A percentile compares a stretch with the other conserved stretches of the same genome.
These are phyloP conservation scores for Paragorgia papillata DNA, from an alignment of 92 coral and sea anemone species.

Conservation along the genomic window DNA sequence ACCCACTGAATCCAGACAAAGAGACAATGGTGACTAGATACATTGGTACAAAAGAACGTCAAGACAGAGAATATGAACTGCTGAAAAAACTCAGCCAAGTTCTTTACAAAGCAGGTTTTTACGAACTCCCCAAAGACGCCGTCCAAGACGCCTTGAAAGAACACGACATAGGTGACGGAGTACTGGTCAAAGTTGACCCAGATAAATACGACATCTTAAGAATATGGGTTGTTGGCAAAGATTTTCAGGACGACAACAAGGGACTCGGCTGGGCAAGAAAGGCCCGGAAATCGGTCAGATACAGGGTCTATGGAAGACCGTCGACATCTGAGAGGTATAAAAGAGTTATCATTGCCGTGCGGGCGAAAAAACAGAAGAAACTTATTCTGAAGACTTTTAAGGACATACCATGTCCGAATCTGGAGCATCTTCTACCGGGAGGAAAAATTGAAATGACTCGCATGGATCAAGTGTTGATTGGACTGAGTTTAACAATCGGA, in stretches of 20 bases:
- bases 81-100: slow-evolving; percentile 67
- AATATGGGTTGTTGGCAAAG: slow-evolving; percentile 86
- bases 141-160: slow-evolving; percentile 70
- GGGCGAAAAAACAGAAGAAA: slow-evolving; percentile 75
- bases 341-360: slow-evolving; percentile 76
- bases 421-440: slow-evolving; percentile 83
- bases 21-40: slow-evolving; percentile 69
- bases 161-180: slow-evolving; percentile 80
- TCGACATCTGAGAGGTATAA: slow-evolving; percentile 71
- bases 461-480: slow-evolving; percentile 67
- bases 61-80: slow-evolving; percentile 66
- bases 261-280: slow-evolving; percentile 58
- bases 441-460: slow-evolving; percentile 83
- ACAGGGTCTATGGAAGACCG: slow-evolving; percentile 54
- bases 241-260: slow-evolving; percentile 57
- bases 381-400: slow-evolving; percentile 76
- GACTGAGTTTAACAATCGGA: slow-evolving; percentile 67
- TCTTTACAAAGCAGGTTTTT: slow-evolving; percentile 76
- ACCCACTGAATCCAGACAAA: slow-evolving; percentile 89
- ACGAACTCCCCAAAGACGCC: slow-evolving; percentile 72
- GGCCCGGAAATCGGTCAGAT: slow-evolving; percentile 42
- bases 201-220: slow-evolving; percentile 73
- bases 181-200: slow-evolving; percentile 83
- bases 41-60: slow-evolving; percentile 62
- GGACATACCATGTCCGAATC: slow-evolving; percentile 79